phyloP scores from a whole-genome alignment of 2,113 vertebrate genomes.

The Herpetotheres cachinnans region DNA sequence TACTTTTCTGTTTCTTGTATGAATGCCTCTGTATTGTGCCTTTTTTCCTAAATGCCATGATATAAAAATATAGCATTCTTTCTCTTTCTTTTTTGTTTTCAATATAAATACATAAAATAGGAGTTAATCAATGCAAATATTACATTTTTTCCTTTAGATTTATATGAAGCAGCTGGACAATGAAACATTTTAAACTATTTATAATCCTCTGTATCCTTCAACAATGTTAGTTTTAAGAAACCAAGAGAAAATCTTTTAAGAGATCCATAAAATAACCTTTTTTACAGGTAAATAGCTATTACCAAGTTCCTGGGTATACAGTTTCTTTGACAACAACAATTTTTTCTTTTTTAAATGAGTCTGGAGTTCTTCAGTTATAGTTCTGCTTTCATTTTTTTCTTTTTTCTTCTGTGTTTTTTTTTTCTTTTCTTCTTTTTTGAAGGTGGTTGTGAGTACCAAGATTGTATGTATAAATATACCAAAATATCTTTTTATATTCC shows the following conservation, averaged over 20 bases:
- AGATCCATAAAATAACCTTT: background rate
- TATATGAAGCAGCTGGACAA: background rate
- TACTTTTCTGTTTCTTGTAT: background rate
- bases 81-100: background rate
- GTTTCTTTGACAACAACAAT: background rate
- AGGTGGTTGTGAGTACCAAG: background rate
- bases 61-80: background rate
- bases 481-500: background rate
- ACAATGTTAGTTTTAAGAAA: background rate
- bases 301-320: background rate
- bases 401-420: too few relatives aligned
- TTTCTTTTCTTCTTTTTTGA: too few relatives aligned
- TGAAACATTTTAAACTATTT: background rate
- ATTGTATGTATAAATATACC: background rate
- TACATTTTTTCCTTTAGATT: background rate
- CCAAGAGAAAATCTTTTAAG: background rate
- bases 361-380: background rate
- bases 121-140: background rate
- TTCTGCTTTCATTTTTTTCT: too few relatives aligned
- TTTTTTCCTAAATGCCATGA: background rate
- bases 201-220: background rate
- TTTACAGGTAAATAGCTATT: background rate
- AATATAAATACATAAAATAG: background rate
- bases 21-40: background rate
- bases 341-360: background rate